phyloP scores from a whole-genome alignment of 1,140 invertebrate genomes.

The Paraescarpia echinospica region DNA sequence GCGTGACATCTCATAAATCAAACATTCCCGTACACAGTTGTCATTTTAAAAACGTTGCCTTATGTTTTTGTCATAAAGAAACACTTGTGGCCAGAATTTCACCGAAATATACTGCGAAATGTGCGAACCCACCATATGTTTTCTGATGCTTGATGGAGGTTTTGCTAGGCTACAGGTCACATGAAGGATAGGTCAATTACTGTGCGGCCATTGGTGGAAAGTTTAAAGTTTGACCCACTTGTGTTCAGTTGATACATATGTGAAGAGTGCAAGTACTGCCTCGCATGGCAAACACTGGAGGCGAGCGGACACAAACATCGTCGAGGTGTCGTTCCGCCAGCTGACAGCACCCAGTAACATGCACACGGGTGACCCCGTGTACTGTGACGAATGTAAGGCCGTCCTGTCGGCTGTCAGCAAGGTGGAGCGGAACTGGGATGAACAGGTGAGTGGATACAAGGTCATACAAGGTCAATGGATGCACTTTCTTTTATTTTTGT shows the following conservation, averaged over 20 bases:
- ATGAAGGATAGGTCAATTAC: too few species aligned
- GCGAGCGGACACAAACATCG: conserved; percentile 53
- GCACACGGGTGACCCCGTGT: conserved; percentile 51
- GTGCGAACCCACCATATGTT: too few species aligned
- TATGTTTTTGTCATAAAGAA: too few species aligned
- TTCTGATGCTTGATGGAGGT: too few species aligned
- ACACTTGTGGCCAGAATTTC: too few species aligned
- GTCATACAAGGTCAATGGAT: not conserved
- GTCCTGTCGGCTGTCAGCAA: conserved; percentile 49
- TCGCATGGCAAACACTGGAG: conserved; percentile 18
- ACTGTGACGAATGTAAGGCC: conserved; percentile 43
- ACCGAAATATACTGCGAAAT: too few species aligned
- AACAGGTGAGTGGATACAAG: conserved; percentile 34
- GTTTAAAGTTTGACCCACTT: not conserved
- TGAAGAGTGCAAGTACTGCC: not conserved
- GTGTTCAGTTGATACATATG: not conserved
- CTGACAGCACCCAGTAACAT: conserved; percentile 49
- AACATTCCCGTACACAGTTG: too few species aligned
- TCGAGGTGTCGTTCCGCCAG: conserved; percentile 47
- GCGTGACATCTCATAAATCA: too few species aligned
- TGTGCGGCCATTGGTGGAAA: too few species aligned
- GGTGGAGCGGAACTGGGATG: conserved; percentile 32
- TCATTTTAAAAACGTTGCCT: too few species aligned
- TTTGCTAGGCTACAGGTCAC: too few species aligned
- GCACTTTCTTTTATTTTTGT: too few species aligned